Base-by-base conservation (phyloP, 2,113 vertebrate species). In the Tenrec ecaudatus region DNA sequence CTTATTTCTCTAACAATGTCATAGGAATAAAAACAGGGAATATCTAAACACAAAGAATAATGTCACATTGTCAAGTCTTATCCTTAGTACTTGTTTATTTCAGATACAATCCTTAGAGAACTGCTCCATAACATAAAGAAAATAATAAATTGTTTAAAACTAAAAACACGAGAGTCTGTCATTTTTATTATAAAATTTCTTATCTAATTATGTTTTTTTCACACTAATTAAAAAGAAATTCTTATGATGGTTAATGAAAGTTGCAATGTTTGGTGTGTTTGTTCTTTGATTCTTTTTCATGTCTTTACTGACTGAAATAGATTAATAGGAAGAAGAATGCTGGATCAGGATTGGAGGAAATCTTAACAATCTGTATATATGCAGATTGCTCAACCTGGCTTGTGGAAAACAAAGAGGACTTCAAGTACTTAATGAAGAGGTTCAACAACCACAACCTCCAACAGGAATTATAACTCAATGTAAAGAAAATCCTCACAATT, bases 131-230 rank as follows among this genome's bases (percentile, higher is more conserved):
- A 57, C 60, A 78, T n/a, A 5, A 90, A 73, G 47, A 68, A 77
- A 77, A 77, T 36, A 77, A 92, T 10, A 91, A 82, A 58, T 71
- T 38, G 17, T 66, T 75, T 12, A 80, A 69, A 87, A 58, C 23
- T 57, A 66, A 76, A 92, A n/a, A 79, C 33, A 33, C 23, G 3
- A 75, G 40, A 80, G 64, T 20, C 23, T 89, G 57, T 29, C 33
- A 25, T 93, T 83, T 83, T 53, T 53, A 62, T 43, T 83, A 62
- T 68, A n/a, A 93, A 96, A 79, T 31, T 6, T 40, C 14, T 77
- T 82, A 27, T 69, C 33, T 69, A 43, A 33, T 25, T 66, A 79
- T 33, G 27, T 88, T 73, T 10, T 76, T 36, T 76, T 36, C 15
- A 53, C 8, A 27, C 19, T 92, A 29, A 94, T 90, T 94, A 84